A percentile compares a stretch with the other conserved stretches of the same genome.
Evolutionary conservation across 2,888 invertebrate species (phyloP).

Genomic region (Ephialtes manifestator): DNA sequence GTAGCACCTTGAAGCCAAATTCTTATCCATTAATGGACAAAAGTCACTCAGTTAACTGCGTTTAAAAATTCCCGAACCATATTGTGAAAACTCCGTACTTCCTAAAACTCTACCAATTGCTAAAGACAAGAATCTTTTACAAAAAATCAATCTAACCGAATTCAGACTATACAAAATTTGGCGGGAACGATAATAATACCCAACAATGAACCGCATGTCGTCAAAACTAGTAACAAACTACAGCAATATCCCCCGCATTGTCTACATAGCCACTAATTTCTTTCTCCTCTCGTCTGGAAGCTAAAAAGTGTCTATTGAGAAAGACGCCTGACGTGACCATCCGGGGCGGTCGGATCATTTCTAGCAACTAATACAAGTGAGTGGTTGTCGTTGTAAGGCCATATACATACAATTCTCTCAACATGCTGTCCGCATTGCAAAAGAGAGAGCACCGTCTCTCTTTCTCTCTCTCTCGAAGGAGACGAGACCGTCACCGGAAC

Average conservation of each 20-base stretch:
- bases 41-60: no score
- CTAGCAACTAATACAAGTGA: not conserved
- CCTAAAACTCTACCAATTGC: no score
- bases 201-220: not conserved
- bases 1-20: no score
- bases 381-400: not conserved
- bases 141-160: not conserved
- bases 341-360: not conserved
- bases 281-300: slow-evolving; percentile 34
- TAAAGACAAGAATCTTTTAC: not conserved
- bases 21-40: no score
- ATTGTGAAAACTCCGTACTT: no score
- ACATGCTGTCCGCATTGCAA: not conserved
- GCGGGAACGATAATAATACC: slow-evolving; percentile 5
- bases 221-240: not conserved
- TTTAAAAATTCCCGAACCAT: no score
- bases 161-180: not conserved
- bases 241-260: not conserved
- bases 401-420: not conserved
- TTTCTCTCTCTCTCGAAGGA: not conserved
- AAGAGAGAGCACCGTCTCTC: not conserved
- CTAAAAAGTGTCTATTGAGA: slow-evolving; percentile 38
- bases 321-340: slow-evolving; percentile 10
- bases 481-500: slow-evolving; percentile 2
- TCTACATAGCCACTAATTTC: not conserved